Evolutionary conservation across 1,140 invertebrate genomes (phyloP).

Genomic region (Anastatus disparis): DNA sequence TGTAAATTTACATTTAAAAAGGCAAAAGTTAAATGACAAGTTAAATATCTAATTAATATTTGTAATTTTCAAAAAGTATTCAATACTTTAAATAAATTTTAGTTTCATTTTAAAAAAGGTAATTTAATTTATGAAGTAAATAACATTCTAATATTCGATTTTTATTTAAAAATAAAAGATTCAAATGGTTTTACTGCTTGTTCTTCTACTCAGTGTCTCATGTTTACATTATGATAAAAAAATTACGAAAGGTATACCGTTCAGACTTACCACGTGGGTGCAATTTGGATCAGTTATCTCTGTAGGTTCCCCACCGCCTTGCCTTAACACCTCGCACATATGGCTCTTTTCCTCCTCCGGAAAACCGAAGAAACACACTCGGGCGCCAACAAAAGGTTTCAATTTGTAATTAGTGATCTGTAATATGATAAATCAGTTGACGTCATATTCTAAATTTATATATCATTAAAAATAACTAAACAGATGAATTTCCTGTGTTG

Average conservation of each 20-base stretch:
- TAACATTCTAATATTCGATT: too few relatives aligned
- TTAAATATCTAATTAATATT: too few relatives aligned
- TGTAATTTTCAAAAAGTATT: too few relatives aligned
- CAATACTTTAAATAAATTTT: too few relatives aligned
- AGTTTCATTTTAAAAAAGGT: too few relatives aligned
- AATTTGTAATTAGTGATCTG: constrained; percentile 73
- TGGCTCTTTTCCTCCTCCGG: constrained; percentile 87
- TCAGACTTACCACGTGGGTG: constrained; percentile 86
- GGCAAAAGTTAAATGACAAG: too few relatives aligned
- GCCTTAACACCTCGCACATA: constrained; percentile 88
- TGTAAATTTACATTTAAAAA: too few relatives aligned
- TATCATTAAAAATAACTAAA: not conserved
- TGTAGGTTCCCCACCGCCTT: constrained; percentile 84
- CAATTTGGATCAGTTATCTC: constrained; percentile 82
- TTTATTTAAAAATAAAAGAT: not conserved
- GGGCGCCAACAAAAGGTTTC: constrained; percentile 88
- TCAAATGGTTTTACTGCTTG: not conserved
- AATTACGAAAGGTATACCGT: not conserved
- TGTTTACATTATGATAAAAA: constrained; percentile 7
- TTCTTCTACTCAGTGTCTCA: not conserved
- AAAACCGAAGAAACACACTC: constrained; percentile 90
- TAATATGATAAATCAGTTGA: constrained; percentile 24
- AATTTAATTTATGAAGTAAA: too few relatives aligned
- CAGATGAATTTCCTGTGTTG: not conserved
- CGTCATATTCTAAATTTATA: constrained; percentile 12